Base-by-base conservation (phyloP, 2,113 vertebrate species). In the Hyaena hyaena region DNA sequence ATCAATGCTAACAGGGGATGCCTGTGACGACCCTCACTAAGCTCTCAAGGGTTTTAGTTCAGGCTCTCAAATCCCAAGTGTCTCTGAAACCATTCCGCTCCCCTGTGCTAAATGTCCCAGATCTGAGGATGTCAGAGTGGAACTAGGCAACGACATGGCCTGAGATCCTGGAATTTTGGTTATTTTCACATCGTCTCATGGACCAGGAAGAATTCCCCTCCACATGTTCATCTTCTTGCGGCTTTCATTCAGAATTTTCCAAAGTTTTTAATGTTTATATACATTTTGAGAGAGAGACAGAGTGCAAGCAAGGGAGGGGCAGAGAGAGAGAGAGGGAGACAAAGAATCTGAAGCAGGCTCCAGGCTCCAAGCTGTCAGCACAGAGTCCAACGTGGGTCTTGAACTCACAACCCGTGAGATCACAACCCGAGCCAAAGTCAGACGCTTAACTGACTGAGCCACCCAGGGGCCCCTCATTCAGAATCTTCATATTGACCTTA, bases 201-300 rank as follows among this genome's bases (percentile, higher is more conserved):
- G 23, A 33, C 26, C 83, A 69, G 23, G 31, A 33, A 50, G 33
- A 58, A 50, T 50, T 93, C 21, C 33, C 35, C 35, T 69, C 33
- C 17, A 15, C 15, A 43, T n/a, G n/a, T 33, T 76, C 35, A 63
- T 26, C 79, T 71, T 73, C 95, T 66, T 50, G 24, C 39, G 35
- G 7, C 55, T 77, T 94, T 90, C 65, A 48, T 31, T 74, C 83
- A 43, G 31, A 84, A 90, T 76, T 82, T 82, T 58, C 71, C 28
- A 16, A 61, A 61, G 7, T 61, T 61, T 23, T 61, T 61, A 61
- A 61, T 23, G 58, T 61, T 61, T 24, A 61, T 23, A 23, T 61
- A 61, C 23, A 10, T 61, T 61, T 61, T 61, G 58, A 61, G 58
- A 61, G 21, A 61, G 58, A 61, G 21, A 61, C 21, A 61, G 58